phyloP scores from a whole-genome alignment of 1,140 invertebrate genomes.

The Magallana gigas region DNA sequence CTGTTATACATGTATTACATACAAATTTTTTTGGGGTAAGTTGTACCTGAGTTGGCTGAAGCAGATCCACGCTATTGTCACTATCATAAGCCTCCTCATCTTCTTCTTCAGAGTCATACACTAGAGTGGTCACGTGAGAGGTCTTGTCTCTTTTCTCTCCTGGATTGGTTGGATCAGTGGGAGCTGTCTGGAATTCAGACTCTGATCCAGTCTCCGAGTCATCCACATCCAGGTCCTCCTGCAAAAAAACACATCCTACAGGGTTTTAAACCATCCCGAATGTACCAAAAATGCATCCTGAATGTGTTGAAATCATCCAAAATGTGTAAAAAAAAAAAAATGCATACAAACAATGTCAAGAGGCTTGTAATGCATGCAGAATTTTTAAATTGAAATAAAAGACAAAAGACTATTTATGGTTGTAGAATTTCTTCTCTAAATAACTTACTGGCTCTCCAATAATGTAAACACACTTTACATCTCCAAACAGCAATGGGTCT shows the following conservation, averaged over 20 bases:
- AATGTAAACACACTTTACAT: constrained; percentile 69
- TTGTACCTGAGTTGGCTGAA: constrained; percentile 71
- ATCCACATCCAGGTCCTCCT: neutral
- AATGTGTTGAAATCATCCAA: too few relatives aligned
- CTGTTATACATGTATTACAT: too few relatives aligned
- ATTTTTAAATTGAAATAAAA: too few relatives aligned
- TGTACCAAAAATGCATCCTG: too few relatives aligned
- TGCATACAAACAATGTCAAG: too few relatives aligned
- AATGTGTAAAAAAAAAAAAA: too few relatives aligned
- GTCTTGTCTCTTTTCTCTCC: neutral
- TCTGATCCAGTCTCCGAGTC: constrained; percentile 70
- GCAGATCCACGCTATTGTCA: constrained; percentile 72
- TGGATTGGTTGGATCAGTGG: neutral
- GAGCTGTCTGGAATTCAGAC: constrained; percentile 65
- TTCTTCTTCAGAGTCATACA: constrained; percentile 56
- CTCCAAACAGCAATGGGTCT: constrained; percentile 71
- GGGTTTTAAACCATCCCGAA: too few relatives aligned
- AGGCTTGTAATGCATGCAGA: too few relatives aligned
- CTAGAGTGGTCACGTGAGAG: constrained; percentile 1
- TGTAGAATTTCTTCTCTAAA: neutral
- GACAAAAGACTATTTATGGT: too few relatives aligned
- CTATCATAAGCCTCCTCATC: constrained; percentile 63
- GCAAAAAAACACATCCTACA: neutral
- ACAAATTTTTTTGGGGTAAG: too few relatives aligned
- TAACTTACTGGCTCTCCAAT: constrained; percentile 41